Evolutionary conservation across 2,888 invertebrate species (phyloP), one percentile per base, ranked within the genome.

Genomic region (Cosmia trapezina): DNA sequence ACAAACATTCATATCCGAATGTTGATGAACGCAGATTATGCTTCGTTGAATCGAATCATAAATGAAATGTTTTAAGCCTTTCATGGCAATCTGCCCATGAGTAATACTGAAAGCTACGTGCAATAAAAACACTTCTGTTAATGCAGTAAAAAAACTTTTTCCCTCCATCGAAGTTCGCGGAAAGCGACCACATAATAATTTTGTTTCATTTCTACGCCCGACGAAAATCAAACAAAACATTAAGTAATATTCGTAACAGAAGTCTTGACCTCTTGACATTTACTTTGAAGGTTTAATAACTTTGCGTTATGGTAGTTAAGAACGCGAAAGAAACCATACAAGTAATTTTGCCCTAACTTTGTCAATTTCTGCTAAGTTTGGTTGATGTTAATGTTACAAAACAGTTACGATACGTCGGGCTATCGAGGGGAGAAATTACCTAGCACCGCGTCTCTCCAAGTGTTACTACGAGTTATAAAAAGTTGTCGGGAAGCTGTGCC

Each of bases 401-500:
- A 86, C 80, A 77, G 79, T 86, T 84, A 78, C 73, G n/a, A 69
- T 84, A 78, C 73, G n/a, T 67, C 37, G 37, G 37, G 65, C 41
- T 77, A 79, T 80, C 73, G 76, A 83, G 76, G 86, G 83, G 80
- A 80, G 83, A 76, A 74, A 86, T 86, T 88, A 83, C 88, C 84
- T 86, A 90, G 91, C 83, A 86, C 83, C 76, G 83, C 87, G 86
- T 88, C 87, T 88, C 86, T 85, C 79, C 73, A 72, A 88, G 85
- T 88, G 87, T 88, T 88, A 87, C 86, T 76, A 78, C 72, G 83
- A 91, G 90, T 91, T 90, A 87, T 87, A 91, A 92, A 91, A 94
- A 93, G 89, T 93, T 92, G 79, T 76, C 78, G 86, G 84, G 89
- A 89, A 87, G 88, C 86, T 88, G 86, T 88, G 90, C 79, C 88